Evolutionary conservation across 2,888 invertebrate species (phyloP).

Genomic region (Chydorus sphaericus): DNA sequence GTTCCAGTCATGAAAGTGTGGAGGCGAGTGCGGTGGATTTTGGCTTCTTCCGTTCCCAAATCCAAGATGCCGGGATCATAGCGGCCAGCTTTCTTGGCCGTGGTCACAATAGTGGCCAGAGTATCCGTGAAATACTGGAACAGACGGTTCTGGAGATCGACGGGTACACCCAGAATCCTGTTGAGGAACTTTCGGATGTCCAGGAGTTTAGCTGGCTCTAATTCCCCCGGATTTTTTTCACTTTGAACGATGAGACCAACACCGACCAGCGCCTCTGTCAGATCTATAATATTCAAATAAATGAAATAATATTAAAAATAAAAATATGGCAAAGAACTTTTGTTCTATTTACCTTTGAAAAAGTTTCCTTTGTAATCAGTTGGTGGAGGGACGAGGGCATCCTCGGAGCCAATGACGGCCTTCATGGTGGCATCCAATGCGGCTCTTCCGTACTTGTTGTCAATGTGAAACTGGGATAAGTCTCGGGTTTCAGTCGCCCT

Average conservation of each 20-base stretch:
- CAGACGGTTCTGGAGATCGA: conserved; percentile 86
- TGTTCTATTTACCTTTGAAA: conserved; percentile 45
- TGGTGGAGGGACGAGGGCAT: conserved; percentile 68
- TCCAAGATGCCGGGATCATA: conserved; percentile 75
- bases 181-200: conserved; percentile 98
- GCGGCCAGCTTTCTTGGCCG: conserved; percentile 84
- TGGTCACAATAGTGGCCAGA: conserved; percentile 72
- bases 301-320: neutral
- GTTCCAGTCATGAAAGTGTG: conserved; percentile 73
- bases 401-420: conserved; percentile 78
- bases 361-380: conserved; percentile 83
- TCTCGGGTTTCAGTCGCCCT: conserved; percentile 94
- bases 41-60: conserved; percentile 46
- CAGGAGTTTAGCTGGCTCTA: conserved; percentile 80
- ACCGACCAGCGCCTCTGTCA: conserved; percentile 84
- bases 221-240: conserved; percentile 60
- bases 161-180: conserved; percentile 89
- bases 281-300: conserved; percentile 41
- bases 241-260: conserved; percentile 86
- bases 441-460: conserved; percentile 91
- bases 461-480: conserved; percentile 94
- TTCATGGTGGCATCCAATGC: conserved; percentile 93
- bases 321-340: neutral
- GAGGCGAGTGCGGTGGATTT: conserved; percentile 66
- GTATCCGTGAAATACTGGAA: conserved; percentile 98